Conservation (phyloP, 2,888 invertebrate species). For the Eumerus sabulonum region DNA sequence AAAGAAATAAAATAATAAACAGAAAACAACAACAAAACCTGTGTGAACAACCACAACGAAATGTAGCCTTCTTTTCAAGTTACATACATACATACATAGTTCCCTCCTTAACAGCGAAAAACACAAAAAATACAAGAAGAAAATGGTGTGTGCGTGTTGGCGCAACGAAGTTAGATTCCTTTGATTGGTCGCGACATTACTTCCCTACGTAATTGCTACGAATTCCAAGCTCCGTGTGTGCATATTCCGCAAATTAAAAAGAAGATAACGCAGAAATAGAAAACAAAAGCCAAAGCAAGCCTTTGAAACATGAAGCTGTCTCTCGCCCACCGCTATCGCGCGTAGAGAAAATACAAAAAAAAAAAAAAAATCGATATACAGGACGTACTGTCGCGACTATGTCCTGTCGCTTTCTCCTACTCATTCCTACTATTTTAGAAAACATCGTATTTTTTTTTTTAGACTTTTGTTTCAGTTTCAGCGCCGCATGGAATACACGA, state of each 20-base stretch:
- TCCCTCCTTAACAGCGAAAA: conserved; percentile 26
- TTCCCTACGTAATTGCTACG: conserved; percentile 17
- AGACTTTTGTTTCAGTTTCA: too few species aligned
- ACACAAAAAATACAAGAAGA: background rate
- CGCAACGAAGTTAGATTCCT: conserved; percentile 52
- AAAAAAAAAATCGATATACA: too few species aligned
- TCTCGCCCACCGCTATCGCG: too few species aligned
- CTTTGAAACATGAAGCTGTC: too few species aligned
- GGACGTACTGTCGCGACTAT: too few species aligned
- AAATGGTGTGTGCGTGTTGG: conserved; percentile 33
- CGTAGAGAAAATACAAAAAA: too few species aligned
- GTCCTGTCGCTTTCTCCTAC: too few species aligned
- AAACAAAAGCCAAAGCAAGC: too few species aligned
- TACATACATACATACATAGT: background rate
- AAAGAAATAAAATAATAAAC: background rate
- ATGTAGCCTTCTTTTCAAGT: too few species aligned
- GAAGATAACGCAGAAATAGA: background rate
- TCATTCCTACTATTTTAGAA: background rate
- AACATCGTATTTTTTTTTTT: too few species aligned
- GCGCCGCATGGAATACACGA: conserved; percentile 8
- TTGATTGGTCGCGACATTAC: conserved; percentile 65
- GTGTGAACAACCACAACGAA: too few species aligned
- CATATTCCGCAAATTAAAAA: conserved; percentile 8
- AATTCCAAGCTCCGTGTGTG: background rate
- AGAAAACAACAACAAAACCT: too few species aligned